A percentile compares a stretch with the other conserved stretches of the same genome.
Evolutionary conservation across 1,140 invertebrate genomes (phyloP).

Genomic region (Adoxophyes honmai): DNA sequence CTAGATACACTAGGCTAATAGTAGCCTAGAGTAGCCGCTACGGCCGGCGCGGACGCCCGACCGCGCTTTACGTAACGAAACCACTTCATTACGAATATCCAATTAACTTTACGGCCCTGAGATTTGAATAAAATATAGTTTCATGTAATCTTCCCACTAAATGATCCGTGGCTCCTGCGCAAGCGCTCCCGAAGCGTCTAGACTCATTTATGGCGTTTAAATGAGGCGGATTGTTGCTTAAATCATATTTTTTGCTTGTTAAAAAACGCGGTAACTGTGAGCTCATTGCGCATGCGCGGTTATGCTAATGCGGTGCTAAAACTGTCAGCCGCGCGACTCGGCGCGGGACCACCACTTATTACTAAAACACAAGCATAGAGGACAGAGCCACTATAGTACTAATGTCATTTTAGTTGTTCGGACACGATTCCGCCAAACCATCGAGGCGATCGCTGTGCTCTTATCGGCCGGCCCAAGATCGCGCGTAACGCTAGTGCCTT

Average conservation of each 20-base stretch:
- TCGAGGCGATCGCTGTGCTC: too few relatives aligned
- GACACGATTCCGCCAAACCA: too few relatives aligned
- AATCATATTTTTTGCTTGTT: slow-evolving; percentile 13
- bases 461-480: too few relatives aligned
- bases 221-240: slow-evolving; percentile 4
- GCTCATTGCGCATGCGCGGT: slow-evolving; percentile 10
- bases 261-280: slow-evolving; percentile 13
- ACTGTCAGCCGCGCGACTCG: slow-evolving; percentile 2
- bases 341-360: too few relatives aligned
- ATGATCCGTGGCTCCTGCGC: slow-evolving; percentile 5
- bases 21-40: too few relatives aligned
- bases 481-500: too few relatives aligned
- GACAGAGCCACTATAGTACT: too few relatives aligned
- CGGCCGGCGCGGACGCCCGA: too few relatives aligned
- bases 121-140: slow-evolving; percentile 3
- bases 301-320: slow-evolving; percentile 14
- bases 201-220: slow-evolving; percentile 2
- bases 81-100: slow-evolving; percentile 4
- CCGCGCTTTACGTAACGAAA: too few relatives aligned
- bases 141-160: slow-evolving; percentile 6
- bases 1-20: too few relatives aligned
- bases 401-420: too few relatives aligned
- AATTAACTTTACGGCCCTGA: slow-evolving; percentile 3
- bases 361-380: too few relatives aligned
- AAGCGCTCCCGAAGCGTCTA: not conserved